Conservation (phyloP, 2,113 vertebrate genomes). For the Speoplatyrhinus poulsoni region DNA sequence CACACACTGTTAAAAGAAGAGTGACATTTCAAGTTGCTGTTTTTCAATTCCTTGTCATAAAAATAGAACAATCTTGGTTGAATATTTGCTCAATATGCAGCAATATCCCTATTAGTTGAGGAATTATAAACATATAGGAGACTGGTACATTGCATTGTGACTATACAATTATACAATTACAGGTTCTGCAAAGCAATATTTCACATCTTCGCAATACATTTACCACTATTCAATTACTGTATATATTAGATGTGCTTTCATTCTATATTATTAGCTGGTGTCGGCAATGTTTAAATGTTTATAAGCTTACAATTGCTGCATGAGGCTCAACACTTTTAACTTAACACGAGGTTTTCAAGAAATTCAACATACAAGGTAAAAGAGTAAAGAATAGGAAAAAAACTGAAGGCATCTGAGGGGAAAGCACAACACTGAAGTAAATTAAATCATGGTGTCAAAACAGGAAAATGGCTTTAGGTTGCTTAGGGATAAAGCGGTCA, state of each 20-base stretch:
- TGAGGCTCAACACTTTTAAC: neutral
- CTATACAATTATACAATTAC: too few relatives aligned
- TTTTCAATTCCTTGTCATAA: neutral
- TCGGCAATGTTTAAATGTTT: conserved; percentile 11
- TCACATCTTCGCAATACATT: too few relatives aligned
- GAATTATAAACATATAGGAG: too few relatives aligned
- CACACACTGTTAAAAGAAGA: neutral
- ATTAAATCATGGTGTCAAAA: conserved; percentile 1
- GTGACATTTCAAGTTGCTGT: neutral
- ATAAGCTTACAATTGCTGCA: neutral
- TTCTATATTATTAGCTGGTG: neutral
- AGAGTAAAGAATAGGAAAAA: conserved; percentile 1
- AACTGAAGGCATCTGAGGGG: conserved; percentile 10
- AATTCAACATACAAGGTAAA: conserved; percentile 4
- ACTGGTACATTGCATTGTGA: too few relatives aligned
- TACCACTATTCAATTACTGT: neutral
- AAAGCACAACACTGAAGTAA: conserved; percentile 1
- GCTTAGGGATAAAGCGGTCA: conserved; percentile 4
- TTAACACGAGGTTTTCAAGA: neutral
- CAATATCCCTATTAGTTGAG: neutral
- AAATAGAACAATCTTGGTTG: neutral
- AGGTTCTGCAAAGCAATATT: too few relatives aligned
- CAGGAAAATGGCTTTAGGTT: neutral
- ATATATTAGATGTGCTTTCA: neutral
- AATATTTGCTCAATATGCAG: neutral